These are phyloP conservation scores for Euplexia lucipara DNA, from an alignment of 2,888 invertebrate species.

Conservation along the genomic window DNA sequence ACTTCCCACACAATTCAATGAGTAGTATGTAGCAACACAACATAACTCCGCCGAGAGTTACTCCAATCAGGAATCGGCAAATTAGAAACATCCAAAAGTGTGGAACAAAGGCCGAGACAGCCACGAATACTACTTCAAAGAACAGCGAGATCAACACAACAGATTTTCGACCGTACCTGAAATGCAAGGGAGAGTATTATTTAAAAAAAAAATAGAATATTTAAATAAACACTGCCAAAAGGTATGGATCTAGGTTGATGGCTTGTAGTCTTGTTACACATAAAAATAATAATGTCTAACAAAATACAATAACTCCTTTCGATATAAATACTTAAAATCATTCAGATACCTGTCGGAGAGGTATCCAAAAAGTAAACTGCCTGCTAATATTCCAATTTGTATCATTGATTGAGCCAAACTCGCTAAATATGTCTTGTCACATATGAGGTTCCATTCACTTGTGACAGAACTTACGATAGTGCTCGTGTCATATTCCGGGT, in stretches of 20 bases:
- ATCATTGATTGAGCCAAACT: conserved; percentile 90
- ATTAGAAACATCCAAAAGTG: conserved; percentile 91
- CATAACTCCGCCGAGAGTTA: conserved; percentile 92
- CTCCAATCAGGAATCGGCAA: conserved; percentile 91
- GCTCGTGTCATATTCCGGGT: conserved; percentile 89
- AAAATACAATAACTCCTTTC: not conserved
- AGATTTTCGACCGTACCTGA: conserved; percentile 92
- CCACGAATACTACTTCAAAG: conserved; percentile 90
- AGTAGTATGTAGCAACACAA: conserved; percentile 92
- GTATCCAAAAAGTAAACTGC: conserved; percentile 89
- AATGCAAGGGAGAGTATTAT: conserved; percentile 55
- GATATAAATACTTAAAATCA: not conserved
- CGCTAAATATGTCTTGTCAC: conserved; percentile 88
- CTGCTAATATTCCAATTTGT: conserved; percentile 90
- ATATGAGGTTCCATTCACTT: conserved; percentile 92
- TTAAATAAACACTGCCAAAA: too few species aligned
- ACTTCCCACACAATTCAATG: conserved; percentile 91
- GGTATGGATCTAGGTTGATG: too few species aligned
- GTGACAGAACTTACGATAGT: conserved; percentile 90
- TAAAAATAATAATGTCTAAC: not conserved
- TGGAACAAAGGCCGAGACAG: conserved; percentile 89
- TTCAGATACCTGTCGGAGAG: conserved; percentile 84
- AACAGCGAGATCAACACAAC: conserved; percentile 91
- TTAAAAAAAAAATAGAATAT: too few species aligned
- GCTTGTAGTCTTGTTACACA: not conserved